Conservation (phyloP, 2,888 invertebrate species). For the Sclerodermus sp. region DNA sequence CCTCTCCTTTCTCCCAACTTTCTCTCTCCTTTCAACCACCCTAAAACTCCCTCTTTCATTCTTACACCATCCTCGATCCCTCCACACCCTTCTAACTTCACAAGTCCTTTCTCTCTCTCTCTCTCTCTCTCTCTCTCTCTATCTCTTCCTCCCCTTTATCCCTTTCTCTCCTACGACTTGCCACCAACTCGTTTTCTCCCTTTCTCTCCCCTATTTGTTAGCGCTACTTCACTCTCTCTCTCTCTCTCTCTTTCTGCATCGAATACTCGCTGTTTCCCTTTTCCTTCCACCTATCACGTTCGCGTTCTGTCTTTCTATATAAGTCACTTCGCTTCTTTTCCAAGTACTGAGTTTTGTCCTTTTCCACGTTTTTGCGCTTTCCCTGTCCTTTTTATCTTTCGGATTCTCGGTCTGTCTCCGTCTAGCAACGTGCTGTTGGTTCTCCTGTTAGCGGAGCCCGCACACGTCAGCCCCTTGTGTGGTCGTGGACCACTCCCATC, state of each 20-base stretch:
- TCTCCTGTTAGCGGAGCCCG: too few species aligned
- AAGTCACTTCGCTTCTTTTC: too few species aligned
- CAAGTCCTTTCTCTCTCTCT: slow-evolving; percentile 4
- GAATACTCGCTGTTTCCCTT: not conserved
- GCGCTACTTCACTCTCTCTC: not conserved
- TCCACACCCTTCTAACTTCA: slow-evolving; percentile 4
- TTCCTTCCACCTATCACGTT: slow-evolving; percentile 7
- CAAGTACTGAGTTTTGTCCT: too few species aligned
- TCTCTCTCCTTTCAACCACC: slow-evolving; percentile 1
- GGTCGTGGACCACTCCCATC: too few species aligned
- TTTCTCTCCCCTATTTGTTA: slow-evolving; percentile 1
- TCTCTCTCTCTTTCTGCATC: slow-evolving; percentile 4
- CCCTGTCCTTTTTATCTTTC: too few species aligned
- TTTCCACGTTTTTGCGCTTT: too few species aligned
- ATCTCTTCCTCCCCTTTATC: slow-evolving; percentile 5
- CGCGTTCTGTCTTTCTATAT: not conserved
- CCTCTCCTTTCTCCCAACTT: slow-evolving; percentile 6
- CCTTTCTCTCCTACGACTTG: slow-evolving; percentile 1
- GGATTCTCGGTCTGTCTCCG: too few species aligned
- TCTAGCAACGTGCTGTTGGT: too few species aligned
- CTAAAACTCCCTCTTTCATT: not conserved
- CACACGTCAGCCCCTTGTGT: too few species aligned
- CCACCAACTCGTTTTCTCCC: slow-evolving; percentile 7
- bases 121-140: slow-evolving; percentile 6
- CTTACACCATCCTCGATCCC: slow-evolving; percentile 5